Evolutionary conservation across 2,888 invertebrate genomes (phyloP), one percentile per base, ranked within the genome.

Genomic region (Meandrusa payeni): DNA sequence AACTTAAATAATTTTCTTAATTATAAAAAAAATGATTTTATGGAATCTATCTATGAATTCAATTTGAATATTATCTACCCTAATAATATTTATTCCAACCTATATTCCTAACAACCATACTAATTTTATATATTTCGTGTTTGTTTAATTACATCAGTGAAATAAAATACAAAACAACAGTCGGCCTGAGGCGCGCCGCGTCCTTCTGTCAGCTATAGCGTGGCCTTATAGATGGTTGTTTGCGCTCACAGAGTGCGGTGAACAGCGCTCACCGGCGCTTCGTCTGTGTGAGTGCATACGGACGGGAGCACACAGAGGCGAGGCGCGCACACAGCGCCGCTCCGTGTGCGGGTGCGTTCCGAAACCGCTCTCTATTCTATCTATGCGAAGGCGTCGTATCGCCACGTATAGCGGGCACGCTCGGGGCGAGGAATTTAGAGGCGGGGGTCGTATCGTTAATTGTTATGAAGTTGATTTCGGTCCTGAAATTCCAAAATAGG

Each of bases 171-270:
- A 32, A 39, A 50, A 48, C 26, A 15, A 32, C 24, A 34, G 65
- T 55, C 80, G 79, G 82, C 82, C 57, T 71, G 68, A 58, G 66
- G 69, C 86, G 77, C 67, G 75, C 68, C 64, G 51, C 79, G 71
- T 63, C 83, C 86, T 81, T 79, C 75, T 70, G 86, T 83, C 85
- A 76, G 83, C 86, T 86, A 87, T 86, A 87, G 86, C 87, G 87
- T 87, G 87, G 87, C 87, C 87, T 87, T 87, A 87, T 87, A 87
- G 87, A 86, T 87, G 87, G 87, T 87, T 87, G 87, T 87, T 87
- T 87, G 87, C 87, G 87, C 87, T 87, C 86, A 87, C 87, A 87
- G 87, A 87, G 87, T 87, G 87, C 87, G 86, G 87, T 87, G 87
- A 87, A 87, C 87, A 87, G 87, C 86, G 87, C 86, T 86, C 86